These are phyloP conservation scores for Sylvilagus floridanus DNA, from an alignment of 2,797 vertebrate genomes.

Conservation along the genomic window DNA sequence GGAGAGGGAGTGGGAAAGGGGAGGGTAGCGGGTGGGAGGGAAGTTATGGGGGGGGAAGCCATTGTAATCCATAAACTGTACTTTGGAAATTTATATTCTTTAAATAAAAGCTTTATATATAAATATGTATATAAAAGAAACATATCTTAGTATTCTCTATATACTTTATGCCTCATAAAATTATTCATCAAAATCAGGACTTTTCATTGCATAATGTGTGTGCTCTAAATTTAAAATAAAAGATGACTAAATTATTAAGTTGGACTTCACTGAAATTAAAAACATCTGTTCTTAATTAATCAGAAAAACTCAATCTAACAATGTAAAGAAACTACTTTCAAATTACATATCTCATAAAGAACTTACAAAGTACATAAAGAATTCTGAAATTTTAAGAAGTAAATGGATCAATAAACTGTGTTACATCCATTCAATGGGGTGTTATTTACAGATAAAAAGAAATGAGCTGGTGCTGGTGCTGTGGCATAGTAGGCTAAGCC, in stretches of 20 bases:
- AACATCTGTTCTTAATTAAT: neutral
- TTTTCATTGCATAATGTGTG: neutral
- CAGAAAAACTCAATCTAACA: neutral
- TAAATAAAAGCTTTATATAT: too few relatives aligned
- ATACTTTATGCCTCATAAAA: neutral
- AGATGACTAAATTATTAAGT: too few relatives aligned
- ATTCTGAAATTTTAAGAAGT: neutral
- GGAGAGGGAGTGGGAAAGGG: too few relatives aligned
- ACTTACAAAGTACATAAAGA: neutral
- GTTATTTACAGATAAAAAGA: neutral
- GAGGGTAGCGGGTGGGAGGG: too few relatives aligned
- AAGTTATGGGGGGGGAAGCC: too few relatives aligned
- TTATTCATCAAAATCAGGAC: neutral
- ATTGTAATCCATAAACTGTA: too few relatives aligned
- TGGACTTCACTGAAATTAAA: too few relatives aligned
- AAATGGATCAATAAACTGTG: neutral
- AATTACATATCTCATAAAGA: neutral
- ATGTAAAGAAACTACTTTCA: neutral
- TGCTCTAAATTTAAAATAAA: too few relatives aligned
- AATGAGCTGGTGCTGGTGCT: too few relatives aligned
- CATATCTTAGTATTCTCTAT: neutral
- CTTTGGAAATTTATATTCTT: too few relatives aligned
- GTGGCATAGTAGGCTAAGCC: too few relatives aligned
- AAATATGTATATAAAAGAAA: too few relatives aligned
- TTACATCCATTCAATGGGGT: neutral